Evolutionary conservation across 2,888 invertebrate species (phyloP).

Genomic region (Cerastoderma edule): DNA sequence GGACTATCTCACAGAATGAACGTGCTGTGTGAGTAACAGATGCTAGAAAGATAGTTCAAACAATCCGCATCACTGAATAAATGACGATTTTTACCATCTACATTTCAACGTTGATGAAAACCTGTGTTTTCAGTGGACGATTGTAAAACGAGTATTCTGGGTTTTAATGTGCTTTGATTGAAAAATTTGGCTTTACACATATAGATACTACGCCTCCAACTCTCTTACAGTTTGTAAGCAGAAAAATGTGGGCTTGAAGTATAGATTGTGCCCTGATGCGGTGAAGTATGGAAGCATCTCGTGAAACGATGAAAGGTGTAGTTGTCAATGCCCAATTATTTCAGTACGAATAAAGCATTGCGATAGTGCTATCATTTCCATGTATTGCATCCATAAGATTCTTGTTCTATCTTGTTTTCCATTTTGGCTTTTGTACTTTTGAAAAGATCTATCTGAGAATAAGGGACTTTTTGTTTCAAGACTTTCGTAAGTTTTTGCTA

Average conservation of each 20-base stretch:
- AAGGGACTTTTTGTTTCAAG: background rate
- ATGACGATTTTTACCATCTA: no score
- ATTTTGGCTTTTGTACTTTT: no score
- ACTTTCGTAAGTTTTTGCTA: background rate
- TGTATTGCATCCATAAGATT: conserved; percentile 60
- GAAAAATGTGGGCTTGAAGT: conserved; percentile 7
- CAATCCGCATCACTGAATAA: no score
- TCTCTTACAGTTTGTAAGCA: conserved; percentile 15
- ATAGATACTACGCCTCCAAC: background rate
- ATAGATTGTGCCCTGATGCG: conserved; percentile 23
- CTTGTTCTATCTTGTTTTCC: no score
- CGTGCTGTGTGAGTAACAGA: no score
- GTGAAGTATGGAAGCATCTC: conserved; percentile 36
- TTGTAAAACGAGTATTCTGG: no score
- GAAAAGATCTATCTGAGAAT: background rate
- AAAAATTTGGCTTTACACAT: no score
- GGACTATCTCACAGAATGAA: no score
- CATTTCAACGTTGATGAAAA: no score
- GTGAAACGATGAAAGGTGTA: conserved; percentile 27
- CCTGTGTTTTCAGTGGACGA: no score
- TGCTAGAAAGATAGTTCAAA: no score
- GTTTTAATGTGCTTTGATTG: no score
- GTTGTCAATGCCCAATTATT: conserved; percentile 45
- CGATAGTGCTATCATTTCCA: conserved; percentile 63
- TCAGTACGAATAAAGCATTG: conserved; percentile 59